Percentiles rank a stretch among this genome's conserved stretches.
Conservation (phyloP, 2,888 invertebrate species). For the Calephelis perditalis region DNA sequence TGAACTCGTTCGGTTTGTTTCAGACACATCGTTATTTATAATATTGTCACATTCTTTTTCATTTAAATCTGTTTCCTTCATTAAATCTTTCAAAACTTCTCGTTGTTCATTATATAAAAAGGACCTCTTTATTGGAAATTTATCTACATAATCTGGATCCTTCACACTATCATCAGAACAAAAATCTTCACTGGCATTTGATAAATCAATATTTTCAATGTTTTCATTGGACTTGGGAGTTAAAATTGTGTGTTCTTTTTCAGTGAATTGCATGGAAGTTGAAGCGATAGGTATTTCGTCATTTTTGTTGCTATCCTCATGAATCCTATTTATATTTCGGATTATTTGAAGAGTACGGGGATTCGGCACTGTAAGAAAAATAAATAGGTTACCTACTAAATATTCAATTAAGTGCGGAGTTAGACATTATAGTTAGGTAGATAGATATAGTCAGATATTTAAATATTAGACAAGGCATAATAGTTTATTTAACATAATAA, state of each 20-base stretch:
- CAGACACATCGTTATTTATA: background rate
- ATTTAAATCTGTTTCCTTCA: background rate
- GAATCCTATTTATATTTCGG: background rate
- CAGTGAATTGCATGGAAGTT: background rate
- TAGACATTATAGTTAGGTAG: background rate
- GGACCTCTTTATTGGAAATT: background rate
- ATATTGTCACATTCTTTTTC: conserved; percentile 1
- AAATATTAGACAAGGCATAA: too few species aligned
- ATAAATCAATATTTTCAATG: conserved; percentile 3
- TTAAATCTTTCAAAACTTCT: conserved; percentile 2
- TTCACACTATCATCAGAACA: conserved; percentile 3
- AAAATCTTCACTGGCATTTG: background rate
- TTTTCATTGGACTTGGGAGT: background rate
- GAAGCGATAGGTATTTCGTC: background rate
- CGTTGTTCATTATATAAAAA: background rate
- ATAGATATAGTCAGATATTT: too few species aligned
- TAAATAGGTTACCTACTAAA: background rate
- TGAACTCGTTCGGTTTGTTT: background rate
- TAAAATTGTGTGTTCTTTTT: background rate
- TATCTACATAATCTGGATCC: conserved; percentile 1
- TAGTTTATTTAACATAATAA: too few species aligned
- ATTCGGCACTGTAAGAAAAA: conserved; percentile 2
- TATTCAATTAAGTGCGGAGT: too few species aligned
- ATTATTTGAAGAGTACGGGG: conserved; percentile 4
- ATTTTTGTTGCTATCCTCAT: background rate